Conservation (phyloP, 2,797 vertebrate species). For the Hypotaenidia philippensis region DNA sequence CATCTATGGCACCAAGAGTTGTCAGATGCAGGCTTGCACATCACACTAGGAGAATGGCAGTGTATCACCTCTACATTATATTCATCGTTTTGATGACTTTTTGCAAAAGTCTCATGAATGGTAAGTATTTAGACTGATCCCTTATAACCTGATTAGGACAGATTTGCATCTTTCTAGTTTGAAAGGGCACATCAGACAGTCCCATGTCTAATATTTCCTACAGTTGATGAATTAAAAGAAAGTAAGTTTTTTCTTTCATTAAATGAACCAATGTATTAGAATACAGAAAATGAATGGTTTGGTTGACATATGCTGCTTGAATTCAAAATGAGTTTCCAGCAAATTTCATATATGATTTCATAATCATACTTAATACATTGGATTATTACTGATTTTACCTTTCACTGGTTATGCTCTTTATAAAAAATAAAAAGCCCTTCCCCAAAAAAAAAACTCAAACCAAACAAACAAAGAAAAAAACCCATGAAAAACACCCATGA, state of each 20-base stretch:
- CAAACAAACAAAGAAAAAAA: not conserved
- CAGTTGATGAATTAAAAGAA: not conserved
- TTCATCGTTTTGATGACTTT: not conserved
- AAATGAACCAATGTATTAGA: not conserved
- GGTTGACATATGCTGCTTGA: not conserved
- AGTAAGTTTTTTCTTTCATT: not conserved
- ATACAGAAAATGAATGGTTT: not conserved
- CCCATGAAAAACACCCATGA: no score
- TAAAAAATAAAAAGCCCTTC: not conserved
- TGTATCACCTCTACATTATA: not conserved
- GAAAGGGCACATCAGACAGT: not conserved
- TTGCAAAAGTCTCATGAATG: not conserved
- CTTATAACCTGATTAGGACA: not conserved
- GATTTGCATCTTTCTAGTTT: not conserved
- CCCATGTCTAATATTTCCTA: not conserved
- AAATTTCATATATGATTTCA: not conserved
- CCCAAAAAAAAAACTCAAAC: accelerated
- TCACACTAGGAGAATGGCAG: not conserved
- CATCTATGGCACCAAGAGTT: not conserved
- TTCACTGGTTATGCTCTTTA: not conserved
- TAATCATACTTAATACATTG: not conserved
- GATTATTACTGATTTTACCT: not conserved
- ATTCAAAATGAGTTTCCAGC: not conserved
- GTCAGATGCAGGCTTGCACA: not conserved
- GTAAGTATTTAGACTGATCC: not conserved